Conservation (phyloP, 2,888 invertebrate genomes). For the Clivina fossor region DNA sequence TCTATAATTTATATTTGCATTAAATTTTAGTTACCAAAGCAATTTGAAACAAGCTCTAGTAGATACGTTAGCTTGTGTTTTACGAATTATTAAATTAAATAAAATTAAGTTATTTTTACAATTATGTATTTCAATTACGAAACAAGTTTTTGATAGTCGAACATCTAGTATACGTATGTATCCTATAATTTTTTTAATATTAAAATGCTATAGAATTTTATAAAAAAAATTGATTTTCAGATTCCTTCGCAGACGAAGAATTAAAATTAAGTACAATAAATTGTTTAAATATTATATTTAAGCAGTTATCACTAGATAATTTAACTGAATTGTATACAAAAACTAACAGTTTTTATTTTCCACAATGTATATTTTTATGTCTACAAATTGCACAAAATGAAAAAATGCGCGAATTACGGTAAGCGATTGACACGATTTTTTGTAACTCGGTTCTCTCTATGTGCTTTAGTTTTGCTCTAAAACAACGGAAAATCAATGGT, state of each 20-base stretch:
- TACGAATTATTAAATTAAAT: slow-evolving; percentile 56
- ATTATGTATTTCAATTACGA: slow-evolving; percentile 58
- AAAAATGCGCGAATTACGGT: slow-evolving; percentile 66
- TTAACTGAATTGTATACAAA: slow-evolving; percentile 59
- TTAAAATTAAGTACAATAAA: slow-evolving; percentile 61
- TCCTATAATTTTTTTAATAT: slow-evolving; percentile 11
- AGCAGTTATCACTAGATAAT: slow-evolving; percentile 56
- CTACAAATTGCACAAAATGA: slow-evolving; percentile 68
- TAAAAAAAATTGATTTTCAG: too few relatives aligned
- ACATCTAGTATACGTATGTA: slow-evolving; percentile 57
- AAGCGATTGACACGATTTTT: too few relatives aligned
- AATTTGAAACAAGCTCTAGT: slow-evolving; percentile 57
- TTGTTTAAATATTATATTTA: slow-evolving; percentile 57
- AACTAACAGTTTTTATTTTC: slow-evolving; percentile 61
- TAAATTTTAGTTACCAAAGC: slow-evolving; percentile 48
- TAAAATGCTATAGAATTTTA: slow-evolving; percentile 20
- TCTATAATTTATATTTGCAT: slow-evolving; percentile 10
- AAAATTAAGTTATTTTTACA: slow-evolving; percentile 59
- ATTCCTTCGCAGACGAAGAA: slow-evolving; percentile 63
- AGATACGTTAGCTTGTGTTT: slow-evolving; percentile 55
- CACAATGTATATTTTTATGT: slow-evolving; percentile 66
- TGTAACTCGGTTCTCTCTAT: too few relatives aligned
- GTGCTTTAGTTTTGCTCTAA: too few relatives aligned
- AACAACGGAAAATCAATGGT: too few relatives aligned
- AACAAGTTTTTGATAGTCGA: slow-evolving; percentile 59